phyloP scores from a whole-genome alignment of 2,888 invertebrate genomes.

The Agrotis ipsilon region DNA sequence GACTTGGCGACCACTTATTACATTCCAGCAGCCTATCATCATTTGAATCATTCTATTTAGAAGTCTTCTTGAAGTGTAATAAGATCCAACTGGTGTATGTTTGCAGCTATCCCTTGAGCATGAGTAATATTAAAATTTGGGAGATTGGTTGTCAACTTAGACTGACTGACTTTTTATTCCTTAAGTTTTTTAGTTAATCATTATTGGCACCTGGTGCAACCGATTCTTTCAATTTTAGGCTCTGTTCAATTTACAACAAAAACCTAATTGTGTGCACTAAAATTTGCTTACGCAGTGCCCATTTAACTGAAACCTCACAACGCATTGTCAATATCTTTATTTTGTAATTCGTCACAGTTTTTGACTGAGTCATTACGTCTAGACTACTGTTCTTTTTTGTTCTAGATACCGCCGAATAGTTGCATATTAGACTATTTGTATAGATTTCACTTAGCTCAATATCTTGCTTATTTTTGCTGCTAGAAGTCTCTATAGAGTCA shows the following conservation, averaged over 20 bases:
- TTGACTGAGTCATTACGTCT: slow-evolving; percentile 48
- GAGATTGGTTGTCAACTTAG: background rate
- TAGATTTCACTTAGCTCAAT: slow-evolving; percentile 30
- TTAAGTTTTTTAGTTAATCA: background rate
- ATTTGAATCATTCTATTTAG: no score
- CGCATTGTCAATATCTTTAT: slow-evolving; percentile 48
- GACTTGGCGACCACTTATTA: no score
- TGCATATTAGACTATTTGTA: slow-evolving; percentile 23
- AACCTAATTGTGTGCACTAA: background rate
- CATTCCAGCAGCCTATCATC: no score
- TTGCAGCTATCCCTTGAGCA: no score
- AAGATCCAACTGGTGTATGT: no score
- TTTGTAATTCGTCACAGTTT: slow-evolving; percentile 50
- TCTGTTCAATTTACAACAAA: background rate
- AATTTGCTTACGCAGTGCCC: background rate
- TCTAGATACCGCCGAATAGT: slow-evolving; percentile 43
- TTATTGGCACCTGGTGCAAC: background rate
- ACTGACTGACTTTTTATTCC: background rate
- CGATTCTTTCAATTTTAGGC: background rate
- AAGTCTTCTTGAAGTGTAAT: no score
- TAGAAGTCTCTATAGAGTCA: background rate
- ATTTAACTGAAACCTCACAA: slow-evolving; percentile 43
- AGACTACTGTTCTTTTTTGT: slow-evolving; percentile 52
- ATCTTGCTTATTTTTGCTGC: background rate
- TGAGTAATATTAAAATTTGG: no score